Percentiles rank a stretch among this genome's conserved stretches.
These are phyloP conservation scores for Apamea monoglypha DNA, from an alignment of 2,888 invertebrate species.

Conservation along the genomic window DNA sequence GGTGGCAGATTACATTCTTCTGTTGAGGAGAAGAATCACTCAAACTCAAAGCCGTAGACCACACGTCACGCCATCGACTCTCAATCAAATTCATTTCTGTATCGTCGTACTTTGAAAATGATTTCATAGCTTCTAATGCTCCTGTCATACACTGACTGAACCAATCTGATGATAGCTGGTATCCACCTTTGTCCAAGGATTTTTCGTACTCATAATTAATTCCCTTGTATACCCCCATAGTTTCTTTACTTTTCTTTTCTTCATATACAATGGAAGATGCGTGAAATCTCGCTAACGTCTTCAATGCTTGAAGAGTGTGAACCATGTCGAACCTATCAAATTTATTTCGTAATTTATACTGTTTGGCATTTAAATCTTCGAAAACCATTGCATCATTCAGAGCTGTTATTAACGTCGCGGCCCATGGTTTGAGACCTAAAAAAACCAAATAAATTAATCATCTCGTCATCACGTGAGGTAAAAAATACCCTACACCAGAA, in stretches of 20 bases:
- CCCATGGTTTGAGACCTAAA: slow-evolving; percentile 81
- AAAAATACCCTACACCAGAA: neutral
- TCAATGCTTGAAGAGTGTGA: slow-evolving; percentile 86
- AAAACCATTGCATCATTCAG: slow-evolving; percentile 82
- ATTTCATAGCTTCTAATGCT: slow-evolving; percentile 79
- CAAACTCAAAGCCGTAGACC: slow-evolving; percentile 76
- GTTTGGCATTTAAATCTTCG: slow-evolving; percentile 81
- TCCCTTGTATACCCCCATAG: slow-evolving; percentile 69
- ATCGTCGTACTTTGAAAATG: slow-evolving; percentile 77
- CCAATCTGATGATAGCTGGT: slow-evolving; percentile 76
- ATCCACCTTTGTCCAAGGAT: slow-evolving; percentile 77
- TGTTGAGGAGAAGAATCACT: slow-evolving; percentile 77
- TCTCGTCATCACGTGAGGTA: neutral
- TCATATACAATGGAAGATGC: slow-evolving; percentile 89
- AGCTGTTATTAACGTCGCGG: slow-evolving; percentile 76
- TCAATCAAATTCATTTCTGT: slow-evolving; percentile 73
- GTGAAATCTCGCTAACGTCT: slow-evolving; percentile 87
- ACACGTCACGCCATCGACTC: slow-evolving; percentile 77
- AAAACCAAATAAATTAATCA: slow-evolving; percentile 35
- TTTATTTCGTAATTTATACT: slow-evolving; percentile 80
- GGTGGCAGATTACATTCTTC: slow-evolving; percentile 90
- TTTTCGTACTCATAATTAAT: slow-evolving; percentile 77
- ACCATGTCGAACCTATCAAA: slow-evolving; percentile 83
- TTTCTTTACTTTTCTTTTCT: slow-evolving; percentile 79
- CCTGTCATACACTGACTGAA: slow-evolving; percentile 82